These are phyloP conservation scores for Amblyornis subalaris DNA, from an alignment of 2,113 vertebrate genomes.

Conservation along the genomic window DNA sequence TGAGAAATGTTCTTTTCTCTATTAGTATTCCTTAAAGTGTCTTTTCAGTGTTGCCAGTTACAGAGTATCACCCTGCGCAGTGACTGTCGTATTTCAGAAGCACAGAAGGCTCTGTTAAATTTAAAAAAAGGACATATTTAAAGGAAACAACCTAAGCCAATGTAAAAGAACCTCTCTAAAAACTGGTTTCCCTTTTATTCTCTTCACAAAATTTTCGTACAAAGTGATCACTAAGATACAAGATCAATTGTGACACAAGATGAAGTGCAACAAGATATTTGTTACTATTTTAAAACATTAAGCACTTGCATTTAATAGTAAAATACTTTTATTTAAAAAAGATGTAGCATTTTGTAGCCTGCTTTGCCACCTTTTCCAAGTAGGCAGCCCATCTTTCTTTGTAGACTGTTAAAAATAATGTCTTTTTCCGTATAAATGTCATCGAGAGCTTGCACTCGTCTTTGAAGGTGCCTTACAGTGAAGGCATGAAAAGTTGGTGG, in stretches of 20 bases:
- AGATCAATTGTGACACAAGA: neutral
- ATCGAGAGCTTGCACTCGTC: neutral
- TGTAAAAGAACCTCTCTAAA: neutral
- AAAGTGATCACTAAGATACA: neutral
- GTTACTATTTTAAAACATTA: neutral
- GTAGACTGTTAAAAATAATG: neutral
- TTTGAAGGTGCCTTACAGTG: neutral
- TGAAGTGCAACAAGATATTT: neutral
- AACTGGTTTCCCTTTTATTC: rapidly evolving
- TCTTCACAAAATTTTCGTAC: neutral
- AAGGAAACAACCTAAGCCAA: neutral
- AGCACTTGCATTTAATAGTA: neutral
- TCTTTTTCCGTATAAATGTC: neutral
- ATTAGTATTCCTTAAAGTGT: neutral
- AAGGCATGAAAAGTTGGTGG: neutral
- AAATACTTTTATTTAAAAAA: neutral
- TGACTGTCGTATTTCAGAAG: neutral
- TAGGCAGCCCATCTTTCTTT: neutral
- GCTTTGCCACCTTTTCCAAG: neutral
- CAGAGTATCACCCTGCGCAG: neutral
- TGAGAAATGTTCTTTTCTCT: neutral
- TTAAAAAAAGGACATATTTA: neutral
- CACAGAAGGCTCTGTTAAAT: neutral
- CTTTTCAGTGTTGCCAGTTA: neutral
- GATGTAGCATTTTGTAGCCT: neutral